phyloP scores from a whole-genome alignment of 2,797 vertebrate species.

The Ciconia nigra region DNA sequence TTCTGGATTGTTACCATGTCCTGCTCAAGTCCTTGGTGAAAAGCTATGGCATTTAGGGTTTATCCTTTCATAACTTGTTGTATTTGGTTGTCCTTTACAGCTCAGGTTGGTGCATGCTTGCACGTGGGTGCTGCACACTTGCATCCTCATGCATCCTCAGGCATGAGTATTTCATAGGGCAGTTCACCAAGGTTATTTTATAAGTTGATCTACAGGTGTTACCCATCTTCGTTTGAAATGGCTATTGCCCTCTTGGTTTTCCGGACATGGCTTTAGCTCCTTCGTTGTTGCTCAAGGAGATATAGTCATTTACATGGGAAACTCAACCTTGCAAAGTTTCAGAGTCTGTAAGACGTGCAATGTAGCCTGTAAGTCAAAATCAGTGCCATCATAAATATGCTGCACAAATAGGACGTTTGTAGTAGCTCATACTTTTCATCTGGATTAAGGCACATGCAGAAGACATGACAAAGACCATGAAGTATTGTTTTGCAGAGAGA shows the following conservation, averaged over 20 bases:
- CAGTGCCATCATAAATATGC: not conserved
- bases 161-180: not conserved
- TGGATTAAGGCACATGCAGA: not conserved
- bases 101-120: not conserved
- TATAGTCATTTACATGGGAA: fast-evolving
- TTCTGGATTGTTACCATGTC: not conserved
- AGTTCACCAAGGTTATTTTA: not conserved
- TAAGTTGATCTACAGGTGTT: not conserved
- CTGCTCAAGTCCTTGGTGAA: not conserved
- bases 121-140: not conserved
- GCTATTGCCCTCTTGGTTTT: not conserved
- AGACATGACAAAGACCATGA: not conserved
- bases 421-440: not conserved
- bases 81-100: not conserved
- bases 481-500: not conserved
- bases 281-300: not conserved
- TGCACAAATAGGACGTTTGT: not conserved
- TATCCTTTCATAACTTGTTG: not conserved
- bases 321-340: not conserved
- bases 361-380: not conserved
- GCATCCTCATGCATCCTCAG: not conserved
- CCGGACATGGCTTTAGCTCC: not conserved
- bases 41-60: not conserved
- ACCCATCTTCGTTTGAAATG: not conserved
- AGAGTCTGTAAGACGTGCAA: not conserved